phyloP scores from a whole-genome alignment of 2,797 vertebrate species.

The Hippopotamyrus pictus region DNA sequence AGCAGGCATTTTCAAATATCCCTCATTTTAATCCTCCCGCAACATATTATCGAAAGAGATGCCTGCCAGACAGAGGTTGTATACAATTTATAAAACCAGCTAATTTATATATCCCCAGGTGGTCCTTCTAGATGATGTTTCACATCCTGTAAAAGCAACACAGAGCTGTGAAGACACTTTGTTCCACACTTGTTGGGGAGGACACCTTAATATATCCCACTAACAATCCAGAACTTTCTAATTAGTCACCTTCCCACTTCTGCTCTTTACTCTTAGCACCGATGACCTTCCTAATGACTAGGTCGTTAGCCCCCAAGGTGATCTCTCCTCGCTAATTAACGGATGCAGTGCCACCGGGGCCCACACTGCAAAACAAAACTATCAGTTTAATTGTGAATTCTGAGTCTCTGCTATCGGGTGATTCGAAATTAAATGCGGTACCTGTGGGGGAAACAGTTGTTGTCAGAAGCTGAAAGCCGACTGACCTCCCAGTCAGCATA shows the following conservation, averaged over 20 bases:
- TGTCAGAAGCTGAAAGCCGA: background rate
- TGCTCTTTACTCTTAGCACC: slow-evolving; percentile 16
- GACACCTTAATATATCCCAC: slow-evolving; percentile 14
- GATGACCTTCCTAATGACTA: slow-evolving; percentile 44
- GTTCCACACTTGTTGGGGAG: background rate
- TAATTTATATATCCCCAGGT: background rate
- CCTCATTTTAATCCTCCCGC: background rate
- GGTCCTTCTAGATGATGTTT: background rate
- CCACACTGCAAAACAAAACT: background rate
- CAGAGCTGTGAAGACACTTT: background rate
- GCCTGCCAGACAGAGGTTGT: background rate
- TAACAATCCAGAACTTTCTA: slow-evolving; percentile 23
- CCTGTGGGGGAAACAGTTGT: background rate
- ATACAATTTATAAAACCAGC: background rate
- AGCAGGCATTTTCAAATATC: background rate
- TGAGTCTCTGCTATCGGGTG: background rate
- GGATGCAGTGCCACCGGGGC: background rate
- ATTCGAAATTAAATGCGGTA: background rate
- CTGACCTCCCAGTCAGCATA: background rate
- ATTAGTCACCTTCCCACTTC: slow-evolving; percentile 19
- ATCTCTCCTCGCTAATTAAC: slow-evolving; percentile 20
- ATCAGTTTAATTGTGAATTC: slow-evolving; percentile 11
- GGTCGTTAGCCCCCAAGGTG: slow-evolving; percentile 41
- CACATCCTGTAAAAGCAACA: background rate
- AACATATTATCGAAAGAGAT: background rate